Conservation (phyloP, 2,888 invertebrate genomes). For the Melanotus villosus region DNA sequence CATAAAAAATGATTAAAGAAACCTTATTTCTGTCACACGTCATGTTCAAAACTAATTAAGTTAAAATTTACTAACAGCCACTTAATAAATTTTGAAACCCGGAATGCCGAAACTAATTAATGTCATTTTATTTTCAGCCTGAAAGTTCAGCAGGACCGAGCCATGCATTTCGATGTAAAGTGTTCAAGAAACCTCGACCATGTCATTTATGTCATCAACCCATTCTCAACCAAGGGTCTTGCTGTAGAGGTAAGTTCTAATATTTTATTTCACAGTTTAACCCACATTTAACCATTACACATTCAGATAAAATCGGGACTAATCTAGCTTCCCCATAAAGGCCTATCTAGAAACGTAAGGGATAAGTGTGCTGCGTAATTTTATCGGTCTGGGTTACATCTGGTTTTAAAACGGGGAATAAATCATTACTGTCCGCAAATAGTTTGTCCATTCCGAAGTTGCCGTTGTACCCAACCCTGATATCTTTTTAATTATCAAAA, state of each 20-base stretch:
- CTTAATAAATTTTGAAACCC: too few species aligned
- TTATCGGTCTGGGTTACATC: neutral
- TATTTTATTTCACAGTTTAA: neutral
- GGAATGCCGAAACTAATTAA: neutral
- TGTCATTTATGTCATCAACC: constrained; percentile 87
- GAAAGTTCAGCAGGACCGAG: constrained; percentile 76
- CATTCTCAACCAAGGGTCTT: constrained; percentile 81
- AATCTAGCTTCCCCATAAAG: neutral
- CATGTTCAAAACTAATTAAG: too few species aligned
- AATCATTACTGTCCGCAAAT: neutral
- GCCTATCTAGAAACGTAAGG: too few species aligned
- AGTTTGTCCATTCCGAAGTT: neutral
- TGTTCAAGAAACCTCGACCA: constrained; percentile 81
- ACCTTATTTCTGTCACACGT: too few species aligned
- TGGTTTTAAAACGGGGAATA: neutral
- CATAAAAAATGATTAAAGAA: too few species aligned
- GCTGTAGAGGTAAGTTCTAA: constrained; percentile 78
- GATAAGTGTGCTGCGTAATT: too few species aligned
- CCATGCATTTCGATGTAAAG: constrained; percentile 83
- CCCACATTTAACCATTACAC: neutral
- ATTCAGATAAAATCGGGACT: neutral
- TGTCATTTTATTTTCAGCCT: constrained; percentile 72
- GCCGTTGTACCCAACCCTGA: neutral
- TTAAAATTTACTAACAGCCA: too few species aligned
- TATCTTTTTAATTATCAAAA: constrained; percentile 42